Percentiles rank a stretch among this genome's conserved stretches.
Evolutionary conservation across 2,113 vertebrate species (phyloP).

Genomic region (Mustela lutreola): DNA sequence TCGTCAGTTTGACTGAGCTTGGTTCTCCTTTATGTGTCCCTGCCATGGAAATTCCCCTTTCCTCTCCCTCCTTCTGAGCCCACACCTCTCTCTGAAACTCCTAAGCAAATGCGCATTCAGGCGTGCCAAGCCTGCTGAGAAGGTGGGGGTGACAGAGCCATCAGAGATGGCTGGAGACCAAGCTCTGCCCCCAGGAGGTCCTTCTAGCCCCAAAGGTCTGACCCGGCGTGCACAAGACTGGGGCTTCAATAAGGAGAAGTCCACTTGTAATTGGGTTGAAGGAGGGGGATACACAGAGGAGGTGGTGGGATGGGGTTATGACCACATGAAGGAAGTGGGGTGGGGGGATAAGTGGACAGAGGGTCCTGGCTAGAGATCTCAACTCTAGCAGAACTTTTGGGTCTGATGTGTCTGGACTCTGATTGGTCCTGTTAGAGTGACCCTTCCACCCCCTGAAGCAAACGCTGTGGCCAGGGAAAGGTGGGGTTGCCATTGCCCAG

Average conservation of each 20-base stretch:
- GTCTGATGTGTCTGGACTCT: background rate
- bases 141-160: background rate
- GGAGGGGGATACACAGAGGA: background rate
- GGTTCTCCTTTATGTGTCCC: slow-evolving; percentile 83
- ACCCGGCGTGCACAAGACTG: background rate
- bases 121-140: background rate
- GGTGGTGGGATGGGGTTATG: background rate
- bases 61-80: slow-evolving; percentile 14
- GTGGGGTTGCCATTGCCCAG: background rate
- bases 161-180: background rate
- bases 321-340: too few relatives aligned
- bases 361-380: background rate
- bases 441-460: background rate
- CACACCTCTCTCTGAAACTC: background rate
- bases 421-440: background rate
- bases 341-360: background rate
- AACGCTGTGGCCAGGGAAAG: background rate
- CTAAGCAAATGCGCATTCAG: background rate
- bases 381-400: background rate
- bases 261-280: background rate
- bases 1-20: background rate
- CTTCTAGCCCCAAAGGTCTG: background rate
- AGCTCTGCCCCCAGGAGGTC: background rate
- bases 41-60: slow-evolving; percentile 80
- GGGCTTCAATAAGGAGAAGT: background rate